Conservation (phyloP, 2,888 invertebrate genomes). For the Dorcus hopei region DNA sequence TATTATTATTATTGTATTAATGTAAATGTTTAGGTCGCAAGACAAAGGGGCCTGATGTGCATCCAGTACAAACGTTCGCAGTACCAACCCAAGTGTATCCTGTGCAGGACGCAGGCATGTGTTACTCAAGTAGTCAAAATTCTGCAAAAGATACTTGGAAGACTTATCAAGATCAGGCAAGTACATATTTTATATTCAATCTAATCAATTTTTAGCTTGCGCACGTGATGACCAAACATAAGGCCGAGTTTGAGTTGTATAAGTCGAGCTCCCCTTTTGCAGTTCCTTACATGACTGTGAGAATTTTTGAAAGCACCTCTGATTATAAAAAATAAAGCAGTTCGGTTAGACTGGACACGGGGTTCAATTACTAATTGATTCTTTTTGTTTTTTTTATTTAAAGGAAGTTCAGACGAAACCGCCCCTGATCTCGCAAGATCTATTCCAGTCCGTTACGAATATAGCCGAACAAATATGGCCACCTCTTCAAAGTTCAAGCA, state of each 20-base stretch:
- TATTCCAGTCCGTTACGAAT: no score
- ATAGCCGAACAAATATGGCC: no score
- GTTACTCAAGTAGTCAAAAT: conserved; percentile 8
- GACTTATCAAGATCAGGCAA: conserved; percentile 12
- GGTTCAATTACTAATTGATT: no score
- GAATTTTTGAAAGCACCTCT: conserved; percentile 26
- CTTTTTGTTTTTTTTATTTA: no score
- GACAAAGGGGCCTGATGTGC: conserved; percentile 12
- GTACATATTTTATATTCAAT: neutral
- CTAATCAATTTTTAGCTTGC: neutral
- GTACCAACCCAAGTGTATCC: conserved; percentile 4
- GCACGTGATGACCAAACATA: conserved; percentile 38
- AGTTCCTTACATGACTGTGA: conserved; percentile 23
- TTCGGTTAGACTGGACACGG: neutral
- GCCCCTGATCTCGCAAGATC: no score
- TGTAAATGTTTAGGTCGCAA: conserved; percentile 9
- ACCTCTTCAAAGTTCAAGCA: no score
- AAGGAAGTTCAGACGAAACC: no score
- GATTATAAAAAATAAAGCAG: conserved; percentile 9
- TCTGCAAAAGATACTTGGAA: conserved; percentile 12
- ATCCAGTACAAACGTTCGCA: conserved; percentile 9
- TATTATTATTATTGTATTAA: neutral
- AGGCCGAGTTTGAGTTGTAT: conserved; percentile 43
- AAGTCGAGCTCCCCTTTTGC: conserved; percentile 25
- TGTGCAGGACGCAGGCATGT: conserved; percentile 13